Conservation (phyloP, 2,888 invertebrate species). For the Amphipoea oculea region DNA sequence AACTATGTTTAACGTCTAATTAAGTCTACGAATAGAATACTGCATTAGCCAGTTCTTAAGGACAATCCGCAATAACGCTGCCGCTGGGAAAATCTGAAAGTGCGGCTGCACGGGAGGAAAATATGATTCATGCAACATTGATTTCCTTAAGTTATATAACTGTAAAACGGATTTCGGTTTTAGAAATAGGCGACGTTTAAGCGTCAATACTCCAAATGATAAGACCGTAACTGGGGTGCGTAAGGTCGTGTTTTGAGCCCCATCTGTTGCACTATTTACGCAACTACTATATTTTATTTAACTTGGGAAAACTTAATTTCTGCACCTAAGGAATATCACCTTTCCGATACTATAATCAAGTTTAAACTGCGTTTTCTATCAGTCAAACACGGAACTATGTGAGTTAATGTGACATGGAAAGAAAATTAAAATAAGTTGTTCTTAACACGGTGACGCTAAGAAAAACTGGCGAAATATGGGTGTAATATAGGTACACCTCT, state of each 20-base stretch:
- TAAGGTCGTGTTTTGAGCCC: neutral
- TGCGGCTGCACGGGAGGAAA: neutral
- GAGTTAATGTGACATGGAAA: neutral
- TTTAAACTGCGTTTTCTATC: neutral
- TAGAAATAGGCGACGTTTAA: neutral
- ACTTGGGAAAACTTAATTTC: neutral
- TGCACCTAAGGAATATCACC: neutral
- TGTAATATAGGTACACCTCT: neutral
- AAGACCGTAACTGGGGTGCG: neutral
- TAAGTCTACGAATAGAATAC: neutral
- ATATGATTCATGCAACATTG: neutral
- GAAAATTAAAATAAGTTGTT: neutral
- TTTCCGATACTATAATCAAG: neutral
- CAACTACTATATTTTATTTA: neutral
- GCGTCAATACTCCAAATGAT: neutral
- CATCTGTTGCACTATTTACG: neutral
- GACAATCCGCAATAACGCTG: neutral
- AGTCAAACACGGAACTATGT: neutral
- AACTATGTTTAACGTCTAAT: neutral
- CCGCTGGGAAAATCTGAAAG: neutral
- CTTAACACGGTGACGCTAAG: neutral
- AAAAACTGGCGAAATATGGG: neutral
- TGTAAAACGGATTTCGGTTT: neutral
- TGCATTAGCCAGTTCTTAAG: slow-evolving; percentile 1
- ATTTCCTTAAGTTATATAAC: neutral